Evolutionary conservation across 2,888 invertebrate species (phyloP).

Genomic region (Atethmia centrago): DNA sequence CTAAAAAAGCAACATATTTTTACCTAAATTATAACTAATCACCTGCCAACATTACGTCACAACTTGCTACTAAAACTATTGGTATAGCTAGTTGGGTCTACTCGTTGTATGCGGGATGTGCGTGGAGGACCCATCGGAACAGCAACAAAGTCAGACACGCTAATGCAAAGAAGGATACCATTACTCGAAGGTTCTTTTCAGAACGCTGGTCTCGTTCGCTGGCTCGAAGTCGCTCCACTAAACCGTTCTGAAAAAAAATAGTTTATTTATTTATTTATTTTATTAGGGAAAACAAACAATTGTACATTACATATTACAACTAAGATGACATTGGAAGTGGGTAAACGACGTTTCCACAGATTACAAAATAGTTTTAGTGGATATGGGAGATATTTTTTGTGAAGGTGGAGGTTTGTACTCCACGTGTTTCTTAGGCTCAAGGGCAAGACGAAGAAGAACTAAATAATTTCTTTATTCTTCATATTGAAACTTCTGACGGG

Average conservation of each 20-base stretch:
- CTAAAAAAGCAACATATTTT: slow-evolving; percentile 28
- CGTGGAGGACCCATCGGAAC: slow-evolving; percentile 85
- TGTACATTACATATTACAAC: too few relatives aligned
- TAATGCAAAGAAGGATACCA: slow-evolving; percentile 82
- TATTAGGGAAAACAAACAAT: too few relatives aligned
- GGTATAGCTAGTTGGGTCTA: slow-evolving; percentile 34
- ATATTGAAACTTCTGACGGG: background rate
- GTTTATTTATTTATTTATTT: too few relatives aligned
- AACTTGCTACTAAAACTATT: slow-evolving; percentile 33
- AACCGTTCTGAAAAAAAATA: slow-evolving; percentile 81
- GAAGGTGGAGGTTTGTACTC: background rate
- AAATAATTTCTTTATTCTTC: background rate
- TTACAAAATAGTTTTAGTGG: slow-evolving; percentile 4
- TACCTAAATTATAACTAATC: slow-evolving; percentile 38
- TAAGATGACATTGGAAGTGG: too few relatives aligned
- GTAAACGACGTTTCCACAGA: too few relatives aligned
- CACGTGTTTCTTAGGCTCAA: background rate
- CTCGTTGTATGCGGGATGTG: slow-evolving; percentile 78
- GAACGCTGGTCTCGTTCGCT: slow-evolving; percentile 86
- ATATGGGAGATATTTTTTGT: background rate
- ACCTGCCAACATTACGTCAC: slow-evolving; percentile 38
- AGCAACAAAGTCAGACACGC: slow-evolving; percentile 81
- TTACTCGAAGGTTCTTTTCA: slow-evolving; percentile 83
- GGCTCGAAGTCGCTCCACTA: slow-evolving; percentile 84
- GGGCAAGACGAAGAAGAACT: background rate